phyloP scores from a whole-genome alignment of 35 echinoderm and acorn worm genomes.

The Lytechinus variegatus region DNA sequence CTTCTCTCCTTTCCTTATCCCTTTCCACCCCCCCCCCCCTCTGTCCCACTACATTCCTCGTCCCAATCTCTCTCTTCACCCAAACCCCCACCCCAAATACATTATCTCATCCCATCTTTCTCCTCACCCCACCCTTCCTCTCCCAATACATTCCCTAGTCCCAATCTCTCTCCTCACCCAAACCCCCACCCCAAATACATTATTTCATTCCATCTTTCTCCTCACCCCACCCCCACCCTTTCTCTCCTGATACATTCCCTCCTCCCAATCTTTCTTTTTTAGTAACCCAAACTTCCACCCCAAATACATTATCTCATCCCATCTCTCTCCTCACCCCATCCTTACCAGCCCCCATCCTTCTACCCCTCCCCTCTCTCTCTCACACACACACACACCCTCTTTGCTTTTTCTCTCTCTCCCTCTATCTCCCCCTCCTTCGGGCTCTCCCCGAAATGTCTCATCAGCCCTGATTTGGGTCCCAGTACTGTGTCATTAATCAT shows the following conservation, averaged over 20 bases:
- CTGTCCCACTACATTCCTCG: not conserved
- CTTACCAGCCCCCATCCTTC: not conserved
- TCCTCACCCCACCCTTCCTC: not conserved
- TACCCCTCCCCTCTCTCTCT: not conserved
- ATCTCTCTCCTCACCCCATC: not conserved
- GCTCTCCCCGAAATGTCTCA: not conserved
- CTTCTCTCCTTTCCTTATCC: not conserved
- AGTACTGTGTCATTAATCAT: slow-evolving; percentile 20
- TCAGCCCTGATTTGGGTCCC: not conserved
- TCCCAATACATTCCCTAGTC: not conserved
- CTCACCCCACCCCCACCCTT: no score
- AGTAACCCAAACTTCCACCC: no score
- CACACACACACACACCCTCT: not conserved
- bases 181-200: no score
- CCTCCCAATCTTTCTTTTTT: no score
- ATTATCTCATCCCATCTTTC: not conserved
- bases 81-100: not conserved
- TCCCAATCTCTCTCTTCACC: not conserved
- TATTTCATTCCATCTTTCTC: not conserved
- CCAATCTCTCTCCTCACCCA: not conserved
- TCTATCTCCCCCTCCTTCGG: not conserved
- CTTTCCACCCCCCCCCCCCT: no score
- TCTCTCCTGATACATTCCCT: not conserved
- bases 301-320: not conserved
- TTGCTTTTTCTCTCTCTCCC: not conserved